phyloP scores from a whole-genome alignment of 37 sponge, comb jelly and placozoan species.

The Bolinopsis microptera region DNA sequence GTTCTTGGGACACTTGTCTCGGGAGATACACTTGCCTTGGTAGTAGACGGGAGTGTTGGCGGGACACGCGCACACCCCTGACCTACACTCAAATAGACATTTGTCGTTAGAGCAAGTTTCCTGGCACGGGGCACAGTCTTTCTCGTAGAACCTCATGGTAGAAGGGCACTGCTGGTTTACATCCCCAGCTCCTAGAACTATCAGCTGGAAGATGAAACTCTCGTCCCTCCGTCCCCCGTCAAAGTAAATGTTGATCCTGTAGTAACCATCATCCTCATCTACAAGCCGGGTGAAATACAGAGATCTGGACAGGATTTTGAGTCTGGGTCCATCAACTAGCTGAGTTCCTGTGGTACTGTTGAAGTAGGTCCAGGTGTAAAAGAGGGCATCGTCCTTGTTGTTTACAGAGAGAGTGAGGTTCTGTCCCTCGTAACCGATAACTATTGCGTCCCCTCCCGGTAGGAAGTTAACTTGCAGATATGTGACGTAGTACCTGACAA shows the following conservation, averaged over 20 bases:
- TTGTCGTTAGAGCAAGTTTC: conserved; percentile 2
- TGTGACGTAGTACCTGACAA: not conserved
- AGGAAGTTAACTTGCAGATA: conserved; percentile 34
- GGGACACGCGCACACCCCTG: not conserved
- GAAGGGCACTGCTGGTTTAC: not conserved
- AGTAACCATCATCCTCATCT: not conserved
- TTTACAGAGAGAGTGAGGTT: conserved; percentile 23
- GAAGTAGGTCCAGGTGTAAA: conserved; percentile 44
- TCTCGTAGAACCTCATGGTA: conserved; percentile 26
- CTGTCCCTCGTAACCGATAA: conserved; percentile 23
- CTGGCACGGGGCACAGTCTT: conserved; percentile 37
- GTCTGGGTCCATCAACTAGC: not conserved
- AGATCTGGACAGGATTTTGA: not conserved
- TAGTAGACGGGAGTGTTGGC: not conserved
- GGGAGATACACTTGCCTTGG: not conserved
- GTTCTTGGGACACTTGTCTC: not conserved
- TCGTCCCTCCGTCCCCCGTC: not conserved
- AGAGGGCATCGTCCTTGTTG: not conserved
- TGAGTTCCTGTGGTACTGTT: conserved; percentile 16
- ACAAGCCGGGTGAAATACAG: not conserved
- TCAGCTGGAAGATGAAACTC: conserved; percentile 45
- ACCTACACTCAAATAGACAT: not conserved
- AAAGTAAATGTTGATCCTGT: conserved; percentile 37
- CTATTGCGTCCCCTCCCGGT: conserved; percentile 9
- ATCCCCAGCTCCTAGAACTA: not conserved